A percentile compares a stretch with the other conserved stretches of the same genome.
phyloP scores from a whole-genome alignment of 2,888 invertebrate species.

The Acleris sparsana region DNA sequence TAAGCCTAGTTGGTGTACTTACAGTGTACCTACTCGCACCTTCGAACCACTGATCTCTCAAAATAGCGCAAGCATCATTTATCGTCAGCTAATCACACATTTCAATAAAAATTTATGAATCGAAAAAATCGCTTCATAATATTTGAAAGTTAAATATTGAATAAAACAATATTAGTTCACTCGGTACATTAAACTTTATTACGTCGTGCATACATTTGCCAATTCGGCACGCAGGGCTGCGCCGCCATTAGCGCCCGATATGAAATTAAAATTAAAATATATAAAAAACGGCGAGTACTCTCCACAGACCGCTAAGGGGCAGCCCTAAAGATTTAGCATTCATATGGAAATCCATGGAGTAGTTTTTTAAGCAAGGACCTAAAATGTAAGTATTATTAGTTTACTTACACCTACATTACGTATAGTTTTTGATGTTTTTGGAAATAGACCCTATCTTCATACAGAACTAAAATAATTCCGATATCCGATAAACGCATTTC shows the following conservation, averaged over 20 bases:
- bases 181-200: conserved; percentile 82
- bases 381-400: too few species aligned
- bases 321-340: conserved; percentile 74
- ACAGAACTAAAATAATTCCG: too few species aligned
- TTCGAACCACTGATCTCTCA: not conserved
- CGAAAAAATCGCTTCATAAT: conserved; percentile 71
- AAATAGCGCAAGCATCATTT: conserved; percentile 17
- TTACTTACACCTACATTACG: too few species aligned
- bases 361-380: conserved; percentile 17
- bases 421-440: too few species aligned
- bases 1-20: not conserved
- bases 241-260: conserved; percentile 81
- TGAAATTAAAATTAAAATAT: conserved; percentile 84
- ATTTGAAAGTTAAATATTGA: conserved; percentile 80
- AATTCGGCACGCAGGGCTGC: conserved; percentile 82
- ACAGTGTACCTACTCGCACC: not conserved
- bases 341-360: conserved; percentile 58
- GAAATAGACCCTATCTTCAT: too few species aligned
- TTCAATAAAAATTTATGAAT: conserved; percentile 72
- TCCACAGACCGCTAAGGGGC: conserved; percentile 81
- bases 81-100: conserved; percentile 42
- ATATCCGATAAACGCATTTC: too few species aligned
- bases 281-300: conserved; percentile 79
- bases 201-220: conserved; percentile 79
- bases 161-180: conserved; percentile 83